Conservation (phyloP, 23 tunicate species). For the Diplosoma virens region DNA sequence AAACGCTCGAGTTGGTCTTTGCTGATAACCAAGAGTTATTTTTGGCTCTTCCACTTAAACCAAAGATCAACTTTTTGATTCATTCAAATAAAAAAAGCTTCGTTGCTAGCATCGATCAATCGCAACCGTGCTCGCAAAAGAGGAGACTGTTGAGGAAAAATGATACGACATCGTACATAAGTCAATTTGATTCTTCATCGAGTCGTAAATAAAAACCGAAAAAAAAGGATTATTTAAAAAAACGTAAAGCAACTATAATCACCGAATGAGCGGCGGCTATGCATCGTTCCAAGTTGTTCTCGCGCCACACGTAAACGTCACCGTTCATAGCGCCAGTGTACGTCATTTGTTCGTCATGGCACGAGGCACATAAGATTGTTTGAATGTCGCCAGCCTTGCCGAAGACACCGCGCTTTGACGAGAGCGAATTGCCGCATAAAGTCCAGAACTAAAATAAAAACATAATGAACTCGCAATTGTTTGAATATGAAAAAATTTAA, state of each 20-base stretch:
- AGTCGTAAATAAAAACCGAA: too few species aligned
- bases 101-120: too few species aligned
- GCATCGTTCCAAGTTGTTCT: constrained; percentile 50
- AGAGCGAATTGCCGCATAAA: constrained; percentile 90
- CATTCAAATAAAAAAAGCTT: too few species aligned
- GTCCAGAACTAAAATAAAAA: constrained; percentile 75
- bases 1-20: too few species aligned
- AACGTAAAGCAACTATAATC: not conserved
- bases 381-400: constrained; percentile 91
- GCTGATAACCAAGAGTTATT: too few species aligned
- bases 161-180: too few species aligned
- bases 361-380: constrained; percentile 70
- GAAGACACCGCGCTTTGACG: constrained; percentile 84
- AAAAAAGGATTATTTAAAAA: not conserved
- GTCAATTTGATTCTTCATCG: too few species aligned
- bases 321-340: constrained; percentile 90
- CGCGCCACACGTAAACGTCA: constrained; percentile 89
- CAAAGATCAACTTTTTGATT: too few species aligned
- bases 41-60: too few species aligned
- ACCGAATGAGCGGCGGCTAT: constrained; percentile 67
- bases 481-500: not conserved
- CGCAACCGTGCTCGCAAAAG: too few species aligned
- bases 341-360: constrained; percentile 46
- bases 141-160: too few species aligned
- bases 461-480: not conserved